Evolutionary conservation across 2,888 invertebrate species (phyloP).

Genomic region (Ophion ellenae): DNA sequence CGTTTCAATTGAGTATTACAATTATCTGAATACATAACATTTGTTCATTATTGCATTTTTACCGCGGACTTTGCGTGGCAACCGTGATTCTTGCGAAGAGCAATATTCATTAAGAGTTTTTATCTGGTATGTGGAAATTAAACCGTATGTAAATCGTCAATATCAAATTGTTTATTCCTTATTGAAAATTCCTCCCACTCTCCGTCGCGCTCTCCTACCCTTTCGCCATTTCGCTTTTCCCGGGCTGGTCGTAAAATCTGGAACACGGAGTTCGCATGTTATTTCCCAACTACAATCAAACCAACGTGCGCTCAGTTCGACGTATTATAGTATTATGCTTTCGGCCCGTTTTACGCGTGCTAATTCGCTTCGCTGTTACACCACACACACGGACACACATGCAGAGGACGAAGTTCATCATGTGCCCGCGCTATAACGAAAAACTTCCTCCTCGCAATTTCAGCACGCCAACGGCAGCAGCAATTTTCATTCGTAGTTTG

Average conservation of each 20-base stretch:
- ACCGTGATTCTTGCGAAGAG: too few relatives aligned
- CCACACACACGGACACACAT: too few relatives aligned
- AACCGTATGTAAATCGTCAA: too few relatives aligned
- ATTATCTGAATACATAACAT: too few relatives aligned
- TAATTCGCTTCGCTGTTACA: slow-evolving; percentile 20
- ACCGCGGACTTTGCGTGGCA: too few relatives aligned
- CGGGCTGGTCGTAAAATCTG: background rate
- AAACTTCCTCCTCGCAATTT: slow-evolving; percentile 42
- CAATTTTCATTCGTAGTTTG: slow-evolving; percentile 52
- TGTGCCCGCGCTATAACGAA: slow-evolving; percentile 24
- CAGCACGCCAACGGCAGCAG: slow-evolving; percentile 19
- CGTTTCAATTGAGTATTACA: too few relatives aligned
- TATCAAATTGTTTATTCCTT: too few relatives aligned
- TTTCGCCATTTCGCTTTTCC: background rate
- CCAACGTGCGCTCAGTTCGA: slow-evolving; percentile 30
- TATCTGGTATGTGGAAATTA: too few relatives aligned
- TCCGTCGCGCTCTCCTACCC: background rate
- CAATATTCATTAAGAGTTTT: too few relatives aligned
- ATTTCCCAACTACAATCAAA: slow-evolving; percentile 36
- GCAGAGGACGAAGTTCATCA: slow-evolving; percentile 16
- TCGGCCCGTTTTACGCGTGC: slow-evolving; percentile 9
- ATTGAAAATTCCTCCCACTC: too few relatives aligned
- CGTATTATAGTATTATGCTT: slow-evolving; percentile 39
- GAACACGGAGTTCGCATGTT: background rate
- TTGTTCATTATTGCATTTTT: too few relatives aligned